Evolutionary conservation across 2,797 vertebrate genomes (phyloP), one percentile per base, ranked within the genome.

Genomic region (Nannoperca australis): DNA sequence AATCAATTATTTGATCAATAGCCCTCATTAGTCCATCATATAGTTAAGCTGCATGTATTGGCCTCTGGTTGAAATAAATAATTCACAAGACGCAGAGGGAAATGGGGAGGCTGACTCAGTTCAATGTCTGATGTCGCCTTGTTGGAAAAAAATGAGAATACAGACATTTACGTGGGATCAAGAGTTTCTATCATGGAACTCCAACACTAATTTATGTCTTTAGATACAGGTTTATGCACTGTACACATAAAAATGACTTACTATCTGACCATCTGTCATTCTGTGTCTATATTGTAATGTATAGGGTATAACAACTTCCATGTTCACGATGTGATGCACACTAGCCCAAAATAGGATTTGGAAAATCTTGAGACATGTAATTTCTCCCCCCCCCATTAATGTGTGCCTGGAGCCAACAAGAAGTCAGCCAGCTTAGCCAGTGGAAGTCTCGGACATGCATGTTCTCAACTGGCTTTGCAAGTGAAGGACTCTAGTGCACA

Each of bases 1-100:
- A 95, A 95, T 96, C 95, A 95, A 96, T 96, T 95, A 95, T 88
- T 91, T 59, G 75, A 95, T 96, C 95, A 91, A 95, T 96, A 94
- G 78, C 86, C 88, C 88, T 95, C 93, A 93, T 92, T 93, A 92
- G 90, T 82, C 87, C 90, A 88, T 95, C 91, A 93, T 93, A 94
- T 91, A 95, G 93, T 95, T 94, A 93, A 94, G 86, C 86, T 93
- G 87, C 78, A 88, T 86, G 84, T 88, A 88, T 82, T 71, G 78
- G 73, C 74, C 73, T 87, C 81, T 83, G 79, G 85, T 80, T 83
- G 86, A 69, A 50, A 85, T 95, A 76, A 94, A 95, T 95, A 89
- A 96, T 95, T 95, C 78, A 94, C 62, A 55, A 71, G 42, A 74
- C 85, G 49, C 87, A 74, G 68, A 81, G 78, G 71, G 69, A 89